Evolutionary conservation across 2,888 invertebrate species (phyloP).

Genomic region (Pterostichus madidus): DNA sequence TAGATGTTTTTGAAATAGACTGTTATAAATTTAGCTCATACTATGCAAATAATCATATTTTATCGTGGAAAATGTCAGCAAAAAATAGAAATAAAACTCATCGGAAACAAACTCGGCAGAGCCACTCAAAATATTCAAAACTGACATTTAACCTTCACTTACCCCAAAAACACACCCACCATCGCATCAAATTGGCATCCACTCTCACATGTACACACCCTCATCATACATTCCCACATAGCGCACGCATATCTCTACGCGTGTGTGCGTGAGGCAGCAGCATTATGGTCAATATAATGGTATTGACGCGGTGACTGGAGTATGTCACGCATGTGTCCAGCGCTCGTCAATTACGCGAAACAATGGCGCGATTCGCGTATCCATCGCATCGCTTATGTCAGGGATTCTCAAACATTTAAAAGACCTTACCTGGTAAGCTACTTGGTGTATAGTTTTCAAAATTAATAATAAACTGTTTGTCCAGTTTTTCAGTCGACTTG

Average conservation of each 20-base stretch:
- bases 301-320: conserved; percentile 57
- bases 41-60: not conserved
- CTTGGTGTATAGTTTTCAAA: not conserved
- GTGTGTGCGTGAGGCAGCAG: conserved; percentile 37
- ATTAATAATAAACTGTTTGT: too few relatives aligned
- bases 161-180: not conserved
- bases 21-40: too few relatives aligned
- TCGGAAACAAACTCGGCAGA: not conserved
- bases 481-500: too few relatives aligned
- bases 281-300: conserved; percentile 52
- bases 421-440: not conserved
- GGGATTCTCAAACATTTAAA: not conserved
- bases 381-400: conserved; percentile 2
- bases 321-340: conserved; percentile 60
- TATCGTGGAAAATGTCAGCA: not conserved
- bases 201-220: not conserved
- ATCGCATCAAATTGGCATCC: conserved; percentile 16
- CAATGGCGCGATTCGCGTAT: conserved; percentile 42
- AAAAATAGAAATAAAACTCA: not conserved
- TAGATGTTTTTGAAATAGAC: too few relatives aligned
- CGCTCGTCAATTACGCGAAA: conserved; percentile 54
- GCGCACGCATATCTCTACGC: not conserved
- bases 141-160: conserved; percentile 29
- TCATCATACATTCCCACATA: conserved; percentile 4
- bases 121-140: conserved; percentile 32